Percentiles rank a stretch among this genome's conserved stretches.
These are phyloP conservation scores for Pyrrhia umbra DNA, from an alignment of 2,888 invertebrate species.

Conservation along the genomic window DNA sequence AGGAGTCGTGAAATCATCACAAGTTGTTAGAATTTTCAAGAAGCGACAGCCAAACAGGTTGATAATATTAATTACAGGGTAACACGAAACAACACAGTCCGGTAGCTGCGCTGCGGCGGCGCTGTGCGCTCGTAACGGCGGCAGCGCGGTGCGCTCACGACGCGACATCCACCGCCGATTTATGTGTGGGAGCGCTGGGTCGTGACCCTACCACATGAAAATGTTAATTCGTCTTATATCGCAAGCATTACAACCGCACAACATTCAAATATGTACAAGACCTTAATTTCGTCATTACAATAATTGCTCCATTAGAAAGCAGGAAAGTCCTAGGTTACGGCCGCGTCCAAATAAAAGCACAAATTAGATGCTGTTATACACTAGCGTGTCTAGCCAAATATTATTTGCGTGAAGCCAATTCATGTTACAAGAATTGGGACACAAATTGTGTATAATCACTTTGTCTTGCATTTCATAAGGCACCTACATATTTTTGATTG, in stretches of 20 bases:
- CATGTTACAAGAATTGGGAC: conserved; percentile 65
- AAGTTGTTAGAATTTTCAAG: conserved; percentile 36
- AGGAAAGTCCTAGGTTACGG: conserved; percentile 38
- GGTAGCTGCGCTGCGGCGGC: conserved; percentile 62
- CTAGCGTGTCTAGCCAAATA: conserved; percentile 56
- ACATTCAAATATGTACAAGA: conserved; percentile 55
- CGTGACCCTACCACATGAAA: conserved; percentile 79
- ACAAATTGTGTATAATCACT: conserved; percentile 67
- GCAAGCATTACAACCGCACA: conserved; percentile 58
- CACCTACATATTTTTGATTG: conserved; percentile 70
- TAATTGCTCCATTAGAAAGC: conserved; percentile 58
- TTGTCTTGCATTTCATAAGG: conserved; percentile 68
- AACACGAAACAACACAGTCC: conserved; percentile 69
- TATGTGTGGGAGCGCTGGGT: conserved; percentile 84
- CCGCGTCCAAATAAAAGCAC: conserved; percentile 52
- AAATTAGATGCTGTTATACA: conserved; percentile 61
- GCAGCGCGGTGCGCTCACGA: conserved; percentile 74
- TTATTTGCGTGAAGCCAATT: conserved; percentile 65
- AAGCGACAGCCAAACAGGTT: conserved; percentile 60
- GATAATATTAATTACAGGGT: conserved; percentile 75
- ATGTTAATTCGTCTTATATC: conserved; percentile 78
- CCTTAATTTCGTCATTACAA: conserved; percentile 54
- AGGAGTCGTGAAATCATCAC: conserved; percentile 13
- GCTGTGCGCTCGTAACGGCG: conserved; percentile 64
- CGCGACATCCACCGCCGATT: conserved; percentile 80